phyloP scores from a whole-genome alignment of 2,888 invertebrate genomes.

The Macrophya annulata region DNA sequence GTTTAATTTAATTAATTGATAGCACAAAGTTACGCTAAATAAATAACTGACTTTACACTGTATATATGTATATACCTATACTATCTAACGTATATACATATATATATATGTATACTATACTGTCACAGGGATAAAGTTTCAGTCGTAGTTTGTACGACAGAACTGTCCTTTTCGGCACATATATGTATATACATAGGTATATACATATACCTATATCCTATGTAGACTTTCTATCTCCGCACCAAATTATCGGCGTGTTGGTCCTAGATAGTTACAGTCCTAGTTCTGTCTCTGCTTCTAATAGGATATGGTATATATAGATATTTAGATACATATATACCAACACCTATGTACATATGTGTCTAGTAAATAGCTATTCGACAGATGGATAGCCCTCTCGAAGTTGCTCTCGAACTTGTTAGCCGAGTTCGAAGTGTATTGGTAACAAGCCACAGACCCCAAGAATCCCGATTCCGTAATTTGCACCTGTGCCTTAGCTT shows the following conservation, averaged over 20 bases:
- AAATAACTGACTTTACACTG: conserved; percentile 22
- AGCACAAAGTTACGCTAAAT: conserved; percentile 44
- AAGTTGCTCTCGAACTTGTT: conserved; percentile 43
- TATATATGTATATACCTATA: not conserved
- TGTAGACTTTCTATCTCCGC: not conserved
- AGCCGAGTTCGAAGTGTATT: conserved; percentile 49
- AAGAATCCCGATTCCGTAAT: conserved; percentile 51
- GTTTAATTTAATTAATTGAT: conserved; percentile 53
- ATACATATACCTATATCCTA: not conserved
- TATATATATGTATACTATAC: not conserved
- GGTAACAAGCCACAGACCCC: conserved; percentile 42
- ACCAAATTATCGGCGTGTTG: not conserved
- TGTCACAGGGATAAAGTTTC: not conserved
- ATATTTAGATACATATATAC: not conserved
- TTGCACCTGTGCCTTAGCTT: not conserved
- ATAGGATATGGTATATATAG: not conserved
- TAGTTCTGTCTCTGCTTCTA: not conserved
- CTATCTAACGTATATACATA: not conserved
- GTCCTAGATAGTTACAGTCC: not conserved
- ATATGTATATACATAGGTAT: not conserved
- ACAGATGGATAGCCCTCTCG: conserved; percentile 25
- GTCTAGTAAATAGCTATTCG: conserved; percentile 3
- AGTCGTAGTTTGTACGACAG: not conserved
- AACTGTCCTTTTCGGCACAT: not conserved
- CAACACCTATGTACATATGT: not conserved